phyloP scores from a whole-genome alignment of 2,888 invertebrate species.

The Camponotus fellah region DNA sequence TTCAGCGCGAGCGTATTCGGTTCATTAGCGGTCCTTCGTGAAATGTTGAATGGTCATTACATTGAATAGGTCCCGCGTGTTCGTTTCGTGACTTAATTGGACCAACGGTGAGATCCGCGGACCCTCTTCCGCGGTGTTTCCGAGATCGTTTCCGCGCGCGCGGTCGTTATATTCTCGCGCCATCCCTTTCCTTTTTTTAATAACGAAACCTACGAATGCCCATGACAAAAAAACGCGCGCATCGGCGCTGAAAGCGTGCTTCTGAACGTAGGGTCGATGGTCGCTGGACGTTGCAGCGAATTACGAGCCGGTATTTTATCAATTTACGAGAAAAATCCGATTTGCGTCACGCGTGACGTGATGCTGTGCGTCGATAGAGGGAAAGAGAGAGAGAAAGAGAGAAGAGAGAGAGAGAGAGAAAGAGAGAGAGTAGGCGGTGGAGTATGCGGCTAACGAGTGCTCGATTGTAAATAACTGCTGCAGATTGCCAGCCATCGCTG shows the following conservation, averaged over 20 bases:
- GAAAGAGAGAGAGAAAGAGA: conserved; percentile 20
- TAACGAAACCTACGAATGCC: conserved; percentile 45
- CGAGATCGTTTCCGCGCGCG: conserved; percentile 52
- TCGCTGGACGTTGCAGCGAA: conserved; percentile 62
- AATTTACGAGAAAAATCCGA: conserved; percentile 79
- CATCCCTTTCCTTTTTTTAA: conserved; percentile 46
- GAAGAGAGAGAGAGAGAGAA: conserved; percentile 56
- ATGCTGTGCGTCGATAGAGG: conserved; percentile 57
- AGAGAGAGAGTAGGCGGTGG: conserved; percentile 55
- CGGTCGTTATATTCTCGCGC: conserved; percentile 70
- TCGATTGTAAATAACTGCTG: conserved; percentile 81
- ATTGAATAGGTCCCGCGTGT: conserved; percentile 73
- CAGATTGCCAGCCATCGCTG: conserved; percentile 72
- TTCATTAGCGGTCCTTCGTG: conserved; percentile 77
- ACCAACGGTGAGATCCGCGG: conserved; percentile 70
- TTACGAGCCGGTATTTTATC: conserved; percentile 79
- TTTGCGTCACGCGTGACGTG: conserved; percentile 75
- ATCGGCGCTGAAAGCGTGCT: conserved; percentile 34
- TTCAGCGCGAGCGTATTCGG: conserved; percentile 62
- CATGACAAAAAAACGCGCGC: conserved; percentile 36
- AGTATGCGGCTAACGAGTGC: conserved; percentile 78
- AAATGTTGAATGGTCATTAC: conserved; percentile 72
- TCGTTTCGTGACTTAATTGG: conserved; percentile 79
- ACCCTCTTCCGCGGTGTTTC: conserved; percentile 64
- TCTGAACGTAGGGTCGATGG: conserved; percentile 51